phyloP scores from a whole-genome alignment of 2,797 vertebrate genomes.

The Acrossocheilus wenchowensis region DNA sequence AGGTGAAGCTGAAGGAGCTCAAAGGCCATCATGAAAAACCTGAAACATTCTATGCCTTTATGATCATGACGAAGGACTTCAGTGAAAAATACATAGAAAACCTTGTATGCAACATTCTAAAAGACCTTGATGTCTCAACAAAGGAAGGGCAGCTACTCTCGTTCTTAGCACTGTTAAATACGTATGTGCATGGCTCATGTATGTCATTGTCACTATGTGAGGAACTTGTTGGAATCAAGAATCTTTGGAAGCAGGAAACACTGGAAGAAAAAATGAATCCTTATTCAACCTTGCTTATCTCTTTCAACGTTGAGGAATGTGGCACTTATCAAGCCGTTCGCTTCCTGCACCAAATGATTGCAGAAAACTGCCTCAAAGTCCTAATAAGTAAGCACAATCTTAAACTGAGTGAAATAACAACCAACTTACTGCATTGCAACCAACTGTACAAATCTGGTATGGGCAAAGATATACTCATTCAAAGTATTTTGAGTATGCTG shows the following conservation, averaged over 20 bases:
- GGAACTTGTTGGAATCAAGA: conserved; percentile 75
- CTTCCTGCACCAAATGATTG: conserved; percentile 78
- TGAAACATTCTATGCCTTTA: conserved; percentile 84
- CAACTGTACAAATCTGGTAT: conserved; percentile 72
- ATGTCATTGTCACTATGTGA: conserved; percentile 80
- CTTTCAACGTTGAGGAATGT: conserved; percentile 68
- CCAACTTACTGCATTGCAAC: conserved; percentile 67
- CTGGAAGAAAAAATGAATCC: conserved; percentile 77
- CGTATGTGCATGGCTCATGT: conserved; percentile 74
- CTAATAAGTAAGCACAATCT: conserved; percentile 68
- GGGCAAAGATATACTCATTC: conserved; percentile 74
- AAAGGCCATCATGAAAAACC: conserved; percentile 73
- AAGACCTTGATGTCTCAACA: conserved; percentile 68
- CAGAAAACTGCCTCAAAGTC: conserved; percentile 70
- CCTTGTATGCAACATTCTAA: conserved; percentile 76
- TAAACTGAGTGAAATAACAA: conserved; percentile 68
- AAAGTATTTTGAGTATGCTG: conserved; percentile 76
- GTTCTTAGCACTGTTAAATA: conserved; percentile 78
- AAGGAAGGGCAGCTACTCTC: conserved; percentile 75
- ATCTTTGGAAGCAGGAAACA: conserved; percentile 64
- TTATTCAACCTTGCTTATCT: conserved; percentile 77
- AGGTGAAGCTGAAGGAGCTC: conserved; percentile 75
- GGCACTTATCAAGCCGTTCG: conserved; percentile 74
- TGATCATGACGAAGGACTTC: conserved; percentile 84
- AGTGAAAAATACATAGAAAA: conserved; percentile 76